Percentiles rank a stretch among this genome's conserved stretches.
Evolutionary conservation across 37 sponge, comb jelly and placozoan genomes (phyloP).

Genomic region (Ianthella basta): DNA sequence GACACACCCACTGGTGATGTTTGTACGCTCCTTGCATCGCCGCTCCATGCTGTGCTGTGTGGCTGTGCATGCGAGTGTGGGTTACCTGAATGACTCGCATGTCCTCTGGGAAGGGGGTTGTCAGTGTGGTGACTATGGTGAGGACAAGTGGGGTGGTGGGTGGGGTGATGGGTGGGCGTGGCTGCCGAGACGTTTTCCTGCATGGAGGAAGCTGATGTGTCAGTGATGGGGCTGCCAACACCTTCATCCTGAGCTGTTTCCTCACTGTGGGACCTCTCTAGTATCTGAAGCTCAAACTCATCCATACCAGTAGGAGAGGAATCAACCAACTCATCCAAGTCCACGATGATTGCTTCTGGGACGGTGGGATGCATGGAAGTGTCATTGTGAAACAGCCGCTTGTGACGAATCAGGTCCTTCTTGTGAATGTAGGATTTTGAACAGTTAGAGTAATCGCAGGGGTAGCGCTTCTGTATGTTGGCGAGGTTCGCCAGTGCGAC

Average conservation of each 20-base stretch:
- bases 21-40: background rate
- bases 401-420: constrained; percentile 81
- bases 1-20: background rate
- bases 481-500: background rate
- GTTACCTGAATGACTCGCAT: background rate
- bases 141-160: constrained; percentile 16
- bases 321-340: background rate
- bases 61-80: constrained; percentile 3
- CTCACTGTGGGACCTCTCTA: too few relatives aligned
- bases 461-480: constrained; percentile 54
- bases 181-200: too few relatives aligned
- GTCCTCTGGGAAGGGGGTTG: background rate
- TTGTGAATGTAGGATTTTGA: constrained; percentile 79
- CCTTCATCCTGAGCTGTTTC: too few relatives aligned
- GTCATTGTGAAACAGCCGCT: constrained; percentile 75
- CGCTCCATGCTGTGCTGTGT: background rate
- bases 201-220: too few relatives aligned
- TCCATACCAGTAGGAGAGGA: too few relatives aligned
- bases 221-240: too few relatives aligned
- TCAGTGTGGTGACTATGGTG: background rate
- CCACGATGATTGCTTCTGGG: constrained; percentile 40
- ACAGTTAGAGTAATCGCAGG: constrained; percentile 74
- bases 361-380: constrained; percentile 54
- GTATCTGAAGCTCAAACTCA: too few relatives aligned
- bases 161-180: constrained; percentile 1